A percentile compares a stretch with the other conserved stretches of the same genome.
phyloP scores from a whole-genome alignment of 2,113 vertebrate genomes.

The Tachycineta bicolor region DNA sequence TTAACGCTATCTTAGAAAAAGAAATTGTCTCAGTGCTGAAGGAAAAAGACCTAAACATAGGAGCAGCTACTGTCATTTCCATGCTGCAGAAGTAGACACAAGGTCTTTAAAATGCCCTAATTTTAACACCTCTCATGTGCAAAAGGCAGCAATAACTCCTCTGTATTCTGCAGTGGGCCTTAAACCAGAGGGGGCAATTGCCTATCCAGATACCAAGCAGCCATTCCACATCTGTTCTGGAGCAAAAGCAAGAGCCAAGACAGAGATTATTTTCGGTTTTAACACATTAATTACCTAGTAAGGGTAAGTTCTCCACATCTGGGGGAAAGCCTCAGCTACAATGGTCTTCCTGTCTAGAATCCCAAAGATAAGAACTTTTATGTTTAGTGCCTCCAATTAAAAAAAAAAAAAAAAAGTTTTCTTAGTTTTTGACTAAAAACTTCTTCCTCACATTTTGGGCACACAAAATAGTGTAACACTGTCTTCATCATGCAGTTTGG shows the following conservation, averaged over 20 bases:
- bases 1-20: neutral
- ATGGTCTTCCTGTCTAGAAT: neutral
- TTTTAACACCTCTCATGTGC: neutral
- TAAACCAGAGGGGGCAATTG: neutral
- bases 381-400: neutral
- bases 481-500: neutral
- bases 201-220: neutral
- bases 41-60: neutral
- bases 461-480: accelerated
- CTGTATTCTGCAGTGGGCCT: neutral
- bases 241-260: neutral
- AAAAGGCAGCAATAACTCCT: neutral
- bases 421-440: neutral
- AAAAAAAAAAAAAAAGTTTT: no score
- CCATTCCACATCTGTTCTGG: neutral
- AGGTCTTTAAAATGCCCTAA: neutral
- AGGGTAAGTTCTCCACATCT: neutral
- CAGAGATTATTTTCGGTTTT: neutral
- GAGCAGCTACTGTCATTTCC: neutral
- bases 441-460: neutral
- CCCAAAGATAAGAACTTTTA: neutral
- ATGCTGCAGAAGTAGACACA: neutral
- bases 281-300: neutral
- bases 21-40: neutral
- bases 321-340: neutral